phyloP scores from a whole-genome alignment of 2,888 invertebrate species.

The Gortyna flavago region DNA sequence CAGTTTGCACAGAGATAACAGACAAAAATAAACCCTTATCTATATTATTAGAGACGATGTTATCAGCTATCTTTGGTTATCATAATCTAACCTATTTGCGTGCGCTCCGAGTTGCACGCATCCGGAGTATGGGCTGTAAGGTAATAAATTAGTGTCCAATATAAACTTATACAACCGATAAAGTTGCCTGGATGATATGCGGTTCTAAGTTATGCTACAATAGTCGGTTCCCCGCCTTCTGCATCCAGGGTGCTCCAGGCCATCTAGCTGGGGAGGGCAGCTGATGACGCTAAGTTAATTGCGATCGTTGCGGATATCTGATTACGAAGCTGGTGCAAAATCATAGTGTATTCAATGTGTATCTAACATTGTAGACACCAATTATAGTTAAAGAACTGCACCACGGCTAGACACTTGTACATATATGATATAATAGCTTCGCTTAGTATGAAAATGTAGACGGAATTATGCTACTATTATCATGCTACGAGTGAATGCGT shows the following conservation, averaged over 20 bases:
- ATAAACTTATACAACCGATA: not conserved
- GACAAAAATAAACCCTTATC: conserved; percentile 55
- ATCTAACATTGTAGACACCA: no score
- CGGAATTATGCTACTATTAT: not conserved
- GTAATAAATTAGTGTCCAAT: conserved; percentile 7
- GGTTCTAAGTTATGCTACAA: not conserved
- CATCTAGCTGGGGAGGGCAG: not conserved
- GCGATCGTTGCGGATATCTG: not conserved
- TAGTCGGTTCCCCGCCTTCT: not conserved
- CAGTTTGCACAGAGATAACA: conserved; percentile 45
- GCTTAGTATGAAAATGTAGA: not conserved
- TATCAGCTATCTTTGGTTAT: conserved; percentile 35
- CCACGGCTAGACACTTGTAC: no score
- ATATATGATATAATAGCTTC: no score
- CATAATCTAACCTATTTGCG: conserved; percentile 29
- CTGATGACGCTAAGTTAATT: not conserved
- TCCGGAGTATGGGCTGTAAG: conserved; percentile 11
- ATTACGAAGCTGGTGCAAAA: not conserved
- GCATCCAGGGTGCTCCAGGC: not conserved
- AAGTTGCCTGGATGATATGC: not conserved
- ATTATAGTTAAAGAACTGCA: no score
- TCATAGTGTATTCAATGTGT: not conserved
- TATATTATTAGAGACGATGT: conserved; percentile 43
- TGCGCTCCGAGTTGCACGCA: conserved; percentile 4
- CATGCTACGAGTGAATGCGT: not conserved